These are phyloP conservation scores for Solenopsis fugax DNA, from an alignment of 1,140 invertebrate genomes.

Conservation along the genomic window DNA sequence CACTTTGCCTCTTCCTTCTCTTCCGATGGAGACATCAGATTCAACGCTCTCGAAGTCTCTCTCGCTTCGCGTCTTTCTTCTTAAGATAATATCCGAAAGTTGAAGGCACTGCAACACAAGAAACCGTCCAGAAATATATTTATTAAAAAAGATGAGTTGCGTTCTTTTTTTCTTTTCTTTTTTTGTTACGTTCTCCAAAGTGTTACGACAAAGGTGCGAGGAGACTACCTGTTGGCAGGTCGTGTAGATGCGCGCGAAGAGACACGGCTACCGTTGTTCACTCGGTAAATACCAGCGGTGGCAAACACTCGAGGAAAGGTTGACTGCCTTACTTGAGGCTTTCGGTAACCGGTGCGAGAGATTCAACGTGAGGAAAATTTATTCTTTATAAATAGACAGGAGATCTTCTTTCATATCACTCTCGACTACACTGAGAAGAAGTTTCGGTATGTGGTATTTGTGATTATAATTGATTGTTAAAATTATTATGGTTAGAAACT, in stretches of 20 bases:
- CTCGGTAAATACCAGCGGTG: slow-evolving; percentile 35
- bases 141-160: background rate
- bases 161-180: background rate
- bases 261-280: slow-evolving; percentile 53
- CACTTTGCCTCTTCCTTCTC: background rate
- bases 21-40: slow-evolving; percentile 14
- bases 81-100: background rate
- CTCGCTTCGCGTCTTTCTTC: background rate
- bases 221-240: slow-evolving; percentile 13
- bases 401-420: background rate
- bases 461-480: too few relatives aligned
- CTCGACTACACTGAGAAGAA: too few relatives aligned
- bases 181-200: background rate
- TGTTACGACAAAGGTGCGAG: background rate
- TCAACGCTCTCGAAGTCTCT: background rate
- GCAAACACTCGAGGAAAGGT: slow-evolving; percentile 53
- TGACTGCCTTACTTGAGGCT: slow-evolving; percentile 51
- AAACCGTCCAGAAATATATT: slow-evolving; percentile 2
- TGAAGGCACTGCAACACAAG: too few relatives aligned
- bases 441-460: too few relatives aligned
- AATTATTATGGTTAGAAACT: too few relatives aligned
- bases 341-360: background rate
- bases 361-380: slow-evolving; percentile 12
- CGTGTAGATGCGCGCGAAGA: slow-evolving; percentile 49
- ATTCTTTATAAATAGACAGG: background rate